Percentiles rank a stretch among this genome's conserved stretches.
phyloP scores from a whole-genome alignment of 2,113 vertebrate genomes.

The Centropus bengalensis region DNA sequence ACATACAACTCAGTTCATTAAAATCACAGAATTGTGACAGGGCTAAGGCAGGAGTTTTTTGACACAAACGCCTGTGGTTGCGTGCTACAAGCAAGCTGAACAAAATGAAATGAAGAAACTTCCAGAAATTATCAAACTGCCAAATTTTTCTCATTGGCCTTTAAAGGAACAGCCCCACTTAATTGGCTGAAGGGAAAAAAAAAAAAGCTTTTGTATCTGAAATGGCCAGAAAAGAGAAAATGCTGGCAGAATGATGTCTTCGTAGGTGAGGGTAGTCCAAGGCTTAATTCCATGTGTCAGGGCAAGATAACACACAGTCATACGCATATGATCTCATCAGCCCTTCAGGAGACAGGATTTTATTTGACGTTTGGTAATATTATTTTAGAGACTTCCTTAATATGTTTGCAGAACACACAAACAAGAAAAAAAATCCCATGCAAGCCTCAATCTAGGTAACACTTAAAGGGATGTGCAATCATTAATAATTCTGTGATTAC shows the following conservation, averaged over 20 bases:
- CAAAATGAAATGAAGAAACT: conserved; percentile 24
- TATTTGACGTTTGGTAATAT: conserved; percentile 10
- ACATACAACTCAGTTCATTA: background rate
- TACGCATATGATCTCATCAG: conserved; percentile 46
- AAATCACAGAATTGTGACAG: background rate
- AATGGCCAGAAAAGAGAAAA: conserved; percentile 36
- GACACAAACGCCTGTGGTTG: background rate
- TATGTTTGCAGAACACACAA: conserved; percentile 32
- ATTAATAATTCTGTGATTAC: background rate
- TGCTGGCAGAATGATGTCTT: conserved; percentile 32
- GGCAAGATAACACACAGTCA: conserved; percentile 46
- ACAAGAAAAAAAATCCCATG: background rate
- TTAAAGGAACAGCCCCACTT: background rate
- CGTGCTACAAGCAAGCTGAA: background rate
- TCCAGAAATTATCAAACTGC: background rate
- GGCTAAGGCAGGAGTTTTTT: background rate
- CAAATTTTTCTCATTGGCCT: background rate
- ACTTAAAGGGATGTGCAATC: conserved; percentile 21
- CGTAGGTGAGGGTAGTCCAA: conserved; percentile 42
- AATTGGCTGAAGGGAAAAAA: conserved; percentile 31
- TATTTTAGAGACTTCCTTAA: conserved; percentile 40
- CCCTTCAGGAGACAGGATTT: conserved; percentile 50
- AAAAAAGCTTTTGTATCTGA: background rate
- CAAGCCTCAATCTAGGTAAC: background rate
- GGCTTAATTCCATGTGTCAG: conserved; percentile 65